Evolutionary conservation across 2,888 invertebrate species (phyloP).

Genomic region (Drosophila ustulata): DNA sequence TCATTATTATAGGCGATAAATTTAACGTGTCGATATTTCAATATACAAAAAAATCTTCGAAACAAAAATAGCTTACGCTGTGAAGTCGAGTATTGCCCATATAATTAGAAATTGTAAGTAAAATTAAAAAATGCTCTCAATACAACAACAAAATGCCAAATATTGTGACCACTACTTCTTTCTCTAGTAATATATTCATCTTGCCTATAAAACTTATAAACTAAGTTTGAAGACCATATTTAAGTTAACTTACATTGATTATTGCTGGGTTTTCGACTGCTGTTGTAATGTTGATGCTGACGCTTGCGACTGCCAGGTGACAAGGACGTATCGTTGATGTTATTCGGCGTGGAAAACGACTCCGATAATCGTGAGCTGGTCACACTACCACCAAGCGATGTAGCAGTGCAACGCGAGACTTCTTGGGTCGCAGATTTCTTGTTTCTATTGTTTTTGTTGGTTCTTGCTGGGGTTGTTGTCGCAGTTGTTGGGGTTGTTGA

Average conservation of each 20-base stretch:
- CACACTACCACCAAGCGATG: constrained; percentile 29
- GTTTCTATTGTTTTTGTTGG: constrained; percentile 11
- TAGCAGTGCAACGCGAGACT: constrained; percentile 39
- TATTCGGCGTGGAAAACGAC: constrained; percentile 31
- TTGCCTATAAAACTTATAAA: too few relatives aligned
- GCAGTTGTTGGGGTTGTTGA: constrained; percentile 26
- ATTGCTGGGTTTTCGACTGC: constrained; percentile 20
- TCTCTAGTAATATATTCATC: too few relatives aligned
- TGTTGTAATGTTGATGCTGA: constrained; percentile 51
- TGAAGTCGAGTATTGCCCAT: too few relatives aligned
- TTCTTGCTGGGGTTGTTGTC: constrained; percentile 12
- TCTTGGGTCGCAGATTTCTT: constrained; percentile 46
- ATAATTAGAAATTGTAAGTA: too few relatives aligned
- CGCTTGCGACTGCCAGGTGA: constrained; percentile 74
- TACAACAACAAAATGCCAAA: background rate
- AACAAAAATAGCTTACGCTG: too few relatives aligned
- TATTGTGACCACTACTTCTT: too few relatives aligned
- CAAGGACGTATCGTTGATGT: constrained; percentile 50
- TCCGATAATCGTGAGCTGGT: constrained; percentile 36
- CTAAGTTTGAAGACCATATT: background rate
- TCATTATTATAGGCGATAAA: too few relatives aligned
- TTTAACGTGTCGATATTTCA: too few relatives aligned
- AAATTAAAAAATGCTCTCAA: background rate
- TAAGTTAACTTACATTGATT: constrained; percentile 55
- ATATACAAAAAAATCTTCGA: too few relatives aligned